These are phyloP conservation scores for Ferdinandea cuprea DNA, from an alignment of 2,888 invertebrate genomes.

Conservation along the genomic window DNA sequence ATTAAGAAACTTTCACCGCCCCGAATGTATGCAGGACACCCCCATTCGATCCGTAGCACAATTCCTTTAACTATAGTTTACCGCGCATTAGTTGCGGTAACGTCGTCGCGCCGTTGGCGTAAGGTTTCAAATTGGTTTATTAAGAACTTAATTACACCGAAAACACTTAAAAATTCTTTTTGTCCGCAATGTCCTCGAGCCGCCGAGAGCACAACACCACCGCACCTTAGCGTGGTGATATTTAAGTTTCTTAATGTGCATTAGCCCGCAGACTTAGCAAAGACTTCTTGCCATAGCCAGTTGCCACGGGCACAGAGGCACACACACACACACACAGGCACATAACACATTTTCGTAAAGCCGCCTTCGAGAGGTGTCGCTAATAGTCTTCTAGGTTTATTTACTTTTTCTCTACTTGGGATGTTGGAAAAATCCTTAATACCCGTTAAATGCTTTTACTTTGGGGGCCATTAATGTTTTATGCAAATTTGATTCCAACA, in stretches of 20 bases:
- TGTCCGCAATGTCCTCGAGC: slow-evolving; percentile 35
- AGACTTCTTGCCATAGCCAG: background rate
- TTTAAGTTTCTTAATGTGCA: slow-evolving; percentile 69
- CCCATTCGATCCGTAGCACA: background rate
- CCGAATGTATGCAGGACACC: slow-evolving; percentile 35
- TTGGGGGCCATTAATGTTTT: slow-evolving; percentile 73
- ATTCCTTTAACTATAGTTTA: slow-evolving; percentile 32
- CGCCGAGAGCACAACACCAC: slow-evolving; percentile 17
- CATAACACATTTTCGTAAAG: slow-evolving; percentile 55
- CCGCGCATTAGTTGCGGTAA: slow-evolving; percentile 59
- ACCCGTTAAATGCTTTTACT: slow-evolving; percentile 73
- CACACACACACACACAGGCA: too few relatives aligned
- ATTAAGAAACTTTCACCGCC: slow-evolving; percentile 61
- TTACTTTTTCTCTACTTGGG: slow-evolving; percentile 59
- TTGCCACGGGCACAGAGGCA: slow-evolving; percentile 28
- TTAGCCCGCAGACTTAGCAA: slow-evolving; percentile 62
- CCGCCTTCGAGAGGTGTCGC: slow-evolving; percentile 67
- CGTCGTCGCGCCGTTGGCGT: slow-evolving; percentile 46
- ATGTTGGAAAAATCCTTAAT: slow-evolving; percentile 69
- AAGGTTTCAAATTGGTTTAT: slow-evolving; percentile 72
- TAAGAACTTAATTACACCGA: slow-evolving; percentile 73
- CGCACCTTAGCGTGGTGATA: slow-evolving; percentile 21
- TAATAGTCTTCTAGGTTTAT: slow-evolving; percentile 72
- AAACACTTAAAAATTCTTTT: slow-evolving; percentile 74
- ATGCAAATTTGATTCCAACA: slow-evolving; percentile 71